Percentiles rank a stretch among this genome's conserved stretches.
Evolutionary conservation across 1,140 invertebrate genomes (phyloP).

Genomic region (Melipona quadrifasciata): DNA sequence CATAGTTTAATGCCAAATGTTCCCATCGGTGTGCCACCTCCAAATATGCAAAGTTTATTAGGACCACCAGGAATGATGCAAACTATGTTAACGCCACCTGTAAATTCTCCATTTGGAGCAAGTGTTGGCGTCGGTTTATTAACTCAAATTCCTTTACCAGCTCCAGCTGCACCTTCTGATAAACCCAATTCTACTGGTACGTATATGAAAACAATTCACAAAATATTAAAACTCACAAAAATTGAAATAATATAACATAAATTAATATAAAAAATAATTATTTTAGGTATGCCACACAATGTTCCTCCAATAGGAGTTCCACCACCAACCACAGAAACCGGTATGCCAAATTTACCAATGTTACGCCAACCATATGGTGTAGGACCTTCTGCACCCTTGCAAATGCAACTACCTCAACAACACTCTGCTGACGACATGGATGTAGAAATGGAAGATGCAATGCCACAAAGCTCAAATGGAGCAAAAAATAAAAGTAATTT

Average conservation of each 20-base stretch:
- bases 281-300: constrained; percentile 78
- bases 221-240: not conserved
- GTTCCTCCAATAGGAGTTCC: constrained; percentile 80
- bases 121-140: constrained; percentile 77
- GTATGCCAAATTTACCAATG: constrained; percentile 77
- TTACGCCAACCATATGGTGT: constrained; percentile 75
- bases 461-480: constrained; percentile 68
- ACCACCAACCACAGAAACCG: constrained; percentile 76
- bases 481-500: constrained; percentile 70
- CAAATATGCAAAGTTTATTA: constrained; percentile 83
- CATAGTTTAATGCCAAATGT: constrained; percentile 84
- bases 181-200: constrained; percentile 79
- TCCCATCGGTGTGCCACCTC: constrained; percentile 86
- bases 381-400: constrained; percentile 79
- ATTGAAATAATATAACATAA: not conserved
- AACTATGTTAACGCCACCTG: constrained; percentile 78
- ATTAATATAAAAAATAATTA: not conserved
- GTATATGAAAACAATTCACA: not conserved
- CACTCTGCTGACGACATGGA: constrained; percentile 83
- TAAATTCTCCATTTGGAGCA: constrained; percentile 80
- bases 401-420: constrained; percentile 78
- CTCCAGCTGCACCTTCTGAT: constrained; percentile 79
- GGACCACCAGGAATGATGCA: constrained; percentile 83
- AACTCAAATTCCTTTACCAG: constrained; percentile 80
- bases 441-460: constrained; percentile 85